Percentiles rank a stretch among this genome's conserved stretches.
Conservation (phyloP, 1,140 invertebrate genomes). For the Drosophila tropicalis region DNA sequence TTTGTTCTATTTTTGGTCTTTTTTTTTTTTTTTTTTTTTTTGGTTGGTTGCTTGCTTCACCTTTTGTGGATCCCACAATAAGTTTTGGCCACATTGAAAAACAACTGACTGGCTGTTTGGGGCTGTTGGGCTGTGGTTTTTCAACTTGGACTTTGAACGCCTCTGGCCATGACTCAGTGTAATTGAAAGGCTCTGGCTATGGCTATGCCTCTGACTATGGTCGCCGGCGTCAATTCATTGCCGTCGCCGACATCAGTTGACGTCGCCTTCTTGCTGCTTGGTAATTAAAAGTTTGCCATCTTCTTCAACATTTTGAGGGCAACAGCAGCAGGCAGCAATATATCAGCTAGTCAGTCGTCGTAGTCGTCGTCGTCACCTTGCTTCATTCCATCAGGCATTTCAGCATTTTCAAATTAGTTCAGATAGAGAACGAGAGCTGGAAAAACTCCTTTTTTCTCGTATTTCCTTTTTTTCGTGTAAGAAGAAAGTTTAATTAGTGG, state of each 20-base stretch:
- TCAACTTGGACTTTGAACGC: slow-evolving; percentile 43
- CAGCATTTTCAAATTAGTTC: slow-evolving; percentile 75
- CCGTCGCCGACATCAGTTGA: slow-evolving; percentile 14
- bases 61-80: slow-evolving; percentile 47
- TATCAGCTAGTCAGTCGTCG: slow-evolving; percentile 57
- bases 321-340: slow-evolving; percentile 62
- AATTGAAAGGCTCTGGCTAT: slow-evolving; percentile 62
- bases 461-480: neutral
- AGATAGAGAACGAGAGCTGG: neutral
- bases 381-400: slow-evolving; percentile 27
- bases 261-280: slow-evolving; percentile 43
- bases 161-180: slow-evolving; percentile 64
- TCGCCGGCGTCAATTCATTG: slow-evolving; percentile 11
- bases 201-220: neutral
- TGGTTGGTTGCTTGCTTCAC: slow-evolving; percentile 33
- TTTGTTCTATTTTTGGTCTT: slow-evolving; percentile 26
- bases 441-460: neutral
- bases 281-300: slow-evolving; percentile 77
- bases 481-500: slow-evolving; percentile 75
- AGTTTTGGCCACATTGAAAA: slow-evolving; percentile 61
- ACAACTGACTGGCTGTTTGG: slow-evolving; percentile 10
- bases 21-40: slow-evolving; percentile 17
- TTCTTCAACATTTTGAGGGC: slow-evolving; percentile 53
- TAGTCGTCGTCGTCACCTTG: slow-evolving; percentile 46
- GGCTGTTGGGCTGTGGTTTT: slow-evolving; percentile 36